Conservation (phyloP, 1,140 invertebrate species). For the Eubasilissa regina region DNA sequence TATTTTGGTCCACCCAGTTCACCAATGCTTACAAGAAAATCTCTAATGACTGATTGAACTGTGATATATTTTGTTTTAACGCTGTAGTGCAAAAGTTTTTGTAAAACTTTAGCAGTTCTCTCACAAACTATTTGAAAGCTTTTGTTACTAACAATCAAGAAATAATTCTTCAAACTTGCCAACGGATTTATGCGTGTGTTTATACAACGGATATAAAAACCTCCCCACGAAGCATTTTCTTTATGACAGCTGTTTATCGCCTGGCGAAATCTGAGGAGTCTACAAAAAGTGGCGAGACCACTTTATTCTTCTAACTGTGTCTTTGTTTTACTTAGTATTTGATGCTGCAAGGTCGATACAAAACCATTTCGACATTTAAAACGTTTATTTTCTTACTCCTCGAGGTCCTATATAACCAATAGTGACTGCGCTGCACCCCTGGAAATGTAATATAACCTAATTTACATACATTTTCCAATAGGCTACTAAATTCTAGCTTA, state of each 20-base stretch:
- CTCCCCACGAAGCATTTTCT: conserved; percentile 4
- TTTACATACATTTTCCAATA: conserved; percentile 61
- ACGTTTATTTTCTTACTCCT: conserved; percentile 31
- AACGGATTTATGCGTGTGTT: too few species aligned
- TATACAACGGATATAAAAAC: too few species aligned
- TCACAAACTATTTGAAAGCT: neutral
- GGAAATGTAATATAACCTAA: conserved; percentile 58
- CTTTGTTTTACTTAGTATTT: neutral
- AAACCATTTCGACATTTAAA: conserved; percentile 19
- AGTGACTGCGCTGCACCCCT: conserved; percentile 45
- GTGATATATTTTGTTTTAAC: too few species aligned
- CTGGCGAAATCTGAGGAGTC: neutral
- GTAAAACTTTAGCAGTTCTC: neutral
- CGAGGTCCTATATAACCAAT: conserved; percentile 16
- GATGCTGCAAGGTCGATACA: conserved; percentile 15
- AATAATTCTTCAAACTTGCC: conserved; percentile 15
- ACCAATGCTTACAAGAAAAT: too few species aligned
- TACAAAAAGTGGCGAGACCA: neutral
- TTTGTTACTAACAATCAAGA: neutral
- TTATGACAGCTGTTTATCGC: conserved; percentile 25
- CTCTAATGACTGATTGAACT: too few species aligned
- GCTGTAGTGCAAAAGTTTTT: too few species aligned
- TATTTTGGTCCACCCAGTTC: too few species aligned
- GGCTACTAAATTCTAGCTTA: conserved; percentile 59
- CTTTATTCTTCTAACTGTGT: neutral